These are phyloP conservation scores for Euleptes europaea DNA, from an alignment of 2,113 vertebrate species.

Conservation along the genomic window DNA sequence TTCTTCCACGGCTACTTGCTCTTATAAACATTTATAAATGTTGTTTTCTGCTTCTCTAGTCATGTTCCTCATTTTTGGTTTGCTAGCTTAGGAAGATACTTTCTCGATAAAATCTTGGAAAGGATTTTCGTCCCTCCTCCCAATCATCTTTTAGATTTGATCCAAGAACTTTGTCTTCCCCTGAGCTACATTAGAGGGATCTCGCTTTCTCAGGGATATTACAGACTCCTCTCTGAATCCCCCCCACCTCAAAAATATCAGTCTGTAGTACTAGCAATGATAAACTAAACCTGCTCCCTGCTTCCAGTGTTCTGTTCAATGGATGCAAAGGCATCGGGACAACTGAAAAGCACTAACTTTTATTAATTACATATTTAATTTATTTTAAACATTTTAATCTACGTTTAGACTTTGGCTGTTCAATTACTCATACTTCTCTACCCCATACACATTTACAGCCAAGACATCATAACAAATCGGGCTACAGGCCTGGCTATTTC, in stretches of 20 bases:
- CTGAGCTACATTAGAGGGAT: too few relatives aligned
- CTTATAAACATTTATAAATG: not conserved
- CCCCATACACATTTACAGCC: not conserved
- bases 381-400: not conserved
- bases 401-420: not conserved
- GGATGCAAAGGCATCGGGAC: not conserved
- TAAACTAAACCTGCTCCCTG: too few relatives aligned
- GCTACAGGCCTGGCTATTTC: not conserved
- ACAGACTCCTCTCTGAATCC: too few relatives aligned
- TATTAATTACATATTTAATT: too few relatives aligned
- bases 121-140: too few relatives aligned
- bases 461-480: not conserved
- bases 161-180: too few relatives aligned
- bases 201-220: too few relatives aligned
- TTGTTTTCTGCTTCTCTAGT: not conserved
- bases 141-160: too few relatives aligned
- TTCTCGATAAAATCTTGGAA: not conserved
- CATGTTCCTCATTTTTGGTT: not conserved
- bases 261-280: too few relatives aligned
- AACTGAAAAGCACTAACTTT: not conserved
- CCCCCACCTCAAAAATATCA: too few relatives aligned
- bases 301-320: too few relatives aligned
- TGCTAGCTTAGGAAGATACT: not conserved
- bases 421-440: not conserved
- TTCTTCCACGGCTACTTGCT: too few relatives aligned